A percentile compares a stretch with the other conserved stretches of the same genome.
These are phyloP conservation scores for Melangyna quadrimaculata DNA, from an alignment of 2,888 invertebrate species.

Conservation along the genomic window DNA sequence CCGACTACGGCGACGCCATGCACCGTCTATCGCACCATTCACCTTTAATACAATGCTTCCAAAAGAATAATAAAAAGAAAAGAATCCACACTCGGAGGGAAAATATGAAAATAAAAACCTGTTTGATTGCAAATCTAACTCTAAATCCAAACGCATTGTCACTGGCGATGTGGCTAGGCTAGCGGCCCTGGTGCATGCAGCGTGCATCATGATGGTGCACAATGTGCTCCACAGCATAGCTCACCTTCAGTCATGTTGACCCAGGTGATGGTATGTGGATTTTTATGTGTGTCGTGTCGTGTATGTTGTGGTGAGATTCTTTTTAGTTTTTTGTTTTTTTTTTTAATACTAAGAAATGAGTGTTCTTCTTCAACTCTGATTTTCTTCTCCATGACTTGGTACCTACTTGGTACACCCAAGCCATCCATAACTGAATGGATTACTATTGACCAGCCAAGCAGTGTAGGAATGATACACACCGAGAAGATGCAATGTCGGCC, in stretches of 20 bases:
- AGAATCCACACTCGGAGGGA: too few species aligned
- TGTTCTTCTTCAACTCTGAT: conserved; percentile 18
- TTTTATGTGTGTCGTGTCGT: conserved; percentile 1
- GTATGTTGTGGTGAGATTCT: conserved; percentile 29
- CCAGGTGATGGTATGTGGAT: conserved; percentile 66
- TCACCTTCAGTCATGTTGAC: conserved; percentile 60
- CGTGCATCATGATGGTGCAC: background rate
- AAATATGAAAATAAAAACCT: conserved; percentile 20
- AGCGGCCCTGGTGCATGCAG: background rate
- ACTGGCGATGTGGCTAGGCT: too few species aligned
- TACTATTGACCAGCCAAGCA: background rate
- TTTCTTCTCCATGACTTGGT: background rate
- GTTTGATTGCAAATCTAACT: conserved; percentile 11
- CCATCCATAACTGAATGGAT: background rate
- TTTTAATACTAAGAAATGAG: conserved; percentile 16
- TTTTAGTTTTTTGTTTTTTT: too few species aligned
- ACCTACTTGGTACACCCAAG: too few species aligned
- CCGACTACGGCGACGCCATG: background rate
- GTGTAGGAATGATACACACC: background rate
- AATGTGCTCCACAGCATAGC: background rate
- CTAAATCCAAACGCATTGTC: conserved; percentile 30
- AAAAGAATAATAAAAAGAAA: background rate
- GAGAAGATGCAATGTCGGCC: conserved; percentile 11
- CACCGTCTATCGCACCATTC: background rate
- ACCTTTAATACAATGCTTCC: background rate